Base-by-base conservation (phyloP, 2,888 invertebrate species). In the Phanerotoma sp. region DNA sequence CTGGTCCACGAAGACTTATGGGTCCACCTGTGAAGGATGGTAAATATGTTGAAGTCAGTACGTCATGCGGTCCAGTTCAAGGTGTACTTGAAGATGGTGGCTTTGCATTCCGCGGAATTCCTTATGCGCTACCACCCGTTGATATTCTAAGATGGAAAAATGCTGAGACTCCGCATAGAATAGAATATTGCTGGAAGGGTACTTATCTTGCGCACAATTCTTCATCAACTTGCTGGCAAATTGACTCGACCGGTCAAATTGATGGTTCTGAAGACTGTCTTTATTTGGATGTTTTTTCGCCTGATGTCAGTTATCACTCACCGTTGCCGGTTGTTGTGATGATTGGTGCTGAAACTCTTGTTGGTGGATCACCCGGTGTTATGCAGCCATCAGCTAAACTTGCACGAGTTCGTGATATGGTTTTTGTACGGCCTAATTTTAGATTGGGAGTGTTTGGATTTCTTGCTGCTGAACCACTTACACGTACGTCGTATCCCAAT, bases 371-470 rank as follows among this genome's bases (percentile, higher is more conserved):
- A 6, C 88, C 91, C 0, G 87, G 88, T 4, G 81, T 82, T 57
- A 78, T 83, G 65, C 83, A 87, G 62, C 92, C 93, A 0, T 89
- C 90, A 0, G 85, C 91, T 0, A 80, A 87, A 37, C 85, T 92
- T 59, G 87, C 93, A 0, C 83, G 86, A 42, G 85, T 87, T 3
- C 85, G 88, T 56, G 89, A 93, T 71, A 87, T 92, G 2, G 86
- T 95, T 6, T 91, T 91, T 72, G 93, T 95, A 2, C 83, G 90
- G 58, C 92, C 93, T 4, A 93, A 93, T 71, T 93, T 93, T 78
- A 78, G 83, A 13, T 69, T 82, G 32, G 80, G 81, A 11, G 75
- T 80, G 1, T 78, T 83, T 52, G 96, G 96, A 4, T 95, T 94
- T 72, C 79, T 95, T 45, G 87, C 94, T 0, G 78, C 87, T 5